phyloP scores from a whole-genome alignment of 2,888 invertebrate genomes.

The Sylvicola fuscatus region DNA sequence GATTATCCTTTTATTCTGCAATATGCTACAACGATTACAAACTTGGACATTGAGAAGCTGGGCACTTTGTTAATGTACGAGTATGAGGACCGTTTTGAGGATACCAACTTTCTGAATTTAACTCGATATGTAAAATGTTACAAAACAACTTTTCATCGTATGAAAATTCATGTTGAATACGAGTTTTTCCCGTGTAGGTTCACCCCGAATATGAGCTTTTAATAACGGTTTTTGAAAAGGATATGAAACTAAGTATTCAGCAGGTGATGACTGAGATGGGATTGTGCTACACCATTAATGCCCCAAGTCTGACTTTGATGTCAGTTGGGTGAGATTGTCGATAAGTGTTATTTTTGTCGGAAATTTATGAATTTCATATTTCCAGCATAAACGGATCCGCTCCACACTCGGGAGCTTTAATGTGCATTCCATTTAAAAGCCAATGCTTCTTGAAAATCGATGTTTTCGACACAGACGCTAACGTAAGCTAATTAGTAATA shows the following conservation, averaged over 20 bases:
- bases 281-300: conserved; percentile 10
- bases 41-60: conserved; percentile 26
- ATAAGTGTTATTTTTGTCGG: neutral
- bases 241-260: neutral
- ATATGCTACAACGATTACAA: conserved; percentile 26
- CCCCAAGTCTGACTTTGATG: neutral
- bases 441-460: neutral
- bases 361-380: neutral
- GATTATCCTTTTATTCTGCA: conserved; percentile 27
- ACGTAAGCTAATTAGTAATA: neutral
- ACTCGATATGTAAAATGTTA: conserved; percentile 12
- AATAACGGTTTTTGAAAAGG: neutral
- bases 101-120: conserved; percentile 24
- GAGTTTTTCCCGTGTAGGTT: no score
- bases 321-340: neutral
- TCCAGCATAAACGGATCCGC: neutral
- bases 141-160: no score
- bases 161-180: no score
- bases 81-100: conserved; percentile 23
- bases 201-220: neutral
- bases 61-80: conserved; percentile 21
- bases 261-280: conserved; percentile 18
- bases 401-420: neutral
- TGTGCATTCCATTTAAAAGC: neutral
- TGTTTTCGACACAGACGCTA: neutral